Evolutionary conservation across 2,113 vertebrate genomes (phyloP).

Genomic region (Daubentonia madagascariensis): DNA sequence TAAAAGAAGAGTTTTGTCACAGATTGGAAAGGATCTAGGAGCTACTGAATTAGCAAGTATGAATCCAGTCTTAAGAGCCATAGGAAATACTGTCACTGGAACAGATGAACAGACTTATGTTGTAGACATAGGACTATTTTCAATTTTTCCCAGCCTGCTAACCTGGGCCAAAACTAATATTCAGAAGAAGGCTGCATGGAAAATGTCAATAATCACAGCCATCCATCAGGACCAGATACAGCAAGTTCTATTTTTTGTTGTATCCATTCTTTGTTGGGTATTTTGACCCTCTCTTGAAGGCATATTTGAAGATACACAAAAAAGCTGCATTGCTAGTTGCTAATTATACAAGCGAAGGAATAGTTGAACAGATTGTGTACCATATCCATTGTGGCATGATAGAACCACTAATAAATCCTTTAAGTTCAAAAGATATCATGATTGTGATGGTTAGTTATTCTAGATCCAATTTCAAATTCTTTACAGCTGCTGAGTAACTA

Average conservation of each 20-base stretch:
- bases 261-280: slow-evolving; percentile 87
- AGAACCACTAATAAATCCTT: slow-evolving; percentile 87
- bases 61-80: slow-evolving; percentile 86
- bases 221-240: slow-evolving; percentile 88
- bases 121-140: slow-evolving; percentile 84
- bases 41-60: slow-evolving; percentile 85
- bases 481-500: slow-evolving; percentile 91
- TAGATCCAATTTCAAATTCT: too few species aligned
- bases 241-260: slow-evolving; percentile 87
- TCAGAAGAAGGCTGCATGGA: slow-evolving; percentile 91
- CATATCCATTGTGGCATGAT: slow-evolving; percentile 89
- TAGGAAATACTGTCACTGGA: slow-evolving; percentile 91
- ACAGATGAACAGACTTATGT: slow-evolving; percentile 91
- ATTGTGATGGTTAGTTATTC: slow-evolving; percentile 90
- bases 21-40: slow-evolving; percentile 86
- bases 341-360: slow-evolving; percentile 92
- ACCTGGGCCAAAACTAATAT: slow-evolving; percentile 88
- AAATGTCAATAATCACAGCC: slow-evolving; percentile 91
- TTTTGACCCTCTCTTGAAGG: slow-evolving; percentile 87
- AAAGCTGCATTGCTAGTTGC: slow-evolving; percentile 92
- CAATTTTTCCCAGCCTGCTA: slow-evolving; percentile 84
- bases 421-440: slow-evolving; percentile 91
- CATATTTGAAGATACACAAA: slow-evolving; percentile 94
- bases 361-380: slow-evolving; percentile 89
- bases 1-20: slow-evolving; percentile 85